These are phyloP conservation scores for Python bivittatus DNA, from an alignment of 2,113 vertebrate species.

Conservation along the genomic window DNA sequence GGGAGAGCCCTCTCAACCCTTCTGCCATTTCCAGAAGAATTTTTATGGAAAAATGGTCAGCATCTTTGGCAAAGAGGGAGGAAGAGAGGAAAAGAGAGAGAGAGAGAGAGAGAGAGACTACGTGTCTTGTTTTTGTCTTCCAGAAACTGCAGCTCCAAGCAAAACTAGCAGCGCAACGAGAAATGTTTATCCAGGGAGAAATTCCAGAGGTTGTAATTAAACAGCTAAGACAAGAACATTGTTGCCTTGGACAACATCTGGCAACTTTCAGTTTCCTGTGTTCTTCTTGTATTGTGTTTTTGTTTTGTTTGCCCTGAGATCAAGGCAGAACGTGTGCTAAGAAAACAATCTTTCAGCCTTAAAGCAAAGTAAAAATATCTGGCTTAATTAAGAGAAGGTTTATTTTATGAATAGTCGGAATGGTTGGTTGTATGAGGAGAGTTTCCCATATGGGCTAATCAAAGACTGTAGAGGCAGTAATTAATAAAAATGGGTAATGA, in stretches of 20 bases:
- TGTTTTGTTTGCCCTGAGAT: neutral
- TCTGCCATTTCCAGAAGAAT: neutral
- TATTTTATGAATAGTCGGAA: conserved; percentile 25
- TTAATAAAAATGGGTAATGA: conserved; percentile 63
- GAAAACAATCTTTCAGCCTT: conserved; percentile 33
- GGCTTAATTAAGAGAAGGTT: conserved; percentile 19
- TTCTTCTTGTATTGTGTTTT: neutral
- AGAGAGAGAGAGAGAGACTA: neutral
- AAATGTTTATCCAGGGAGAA: conserved; percentile 14
- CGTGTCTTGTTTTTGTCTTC: neutral
- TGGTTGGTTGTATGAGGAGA: conserved; percentile 3
- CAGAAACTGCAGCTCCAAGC: conserved; percentile 4
- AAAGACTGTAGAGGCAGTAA: conserved; percentile 24
- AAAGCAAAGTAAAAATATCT: conserved; percentile 2
- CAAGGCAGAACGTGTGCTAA: conserved; percentile 20
- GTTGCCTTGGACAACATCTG: neutral
- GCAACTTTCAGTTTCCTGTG: neutral
- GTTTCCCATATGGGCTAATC: conserved; percentile 33
- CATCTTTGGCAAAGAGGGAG: neutral
- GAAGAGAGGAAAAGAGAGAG: no score
- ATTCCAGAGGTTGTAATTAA: conserved; percentile 31
- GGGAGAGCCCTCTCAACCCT: neutral
- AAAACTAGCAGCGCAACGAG: conserved; percentile 20
- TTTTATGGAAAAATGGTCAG: neutral
- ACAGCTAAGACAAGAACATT: neutral